Evolutionary conservation across 2,113 vertebrate genomes (phyloP), one percentile per base, ranked within the genome.

Genomic region (Toxotes chatareus): DNA sequence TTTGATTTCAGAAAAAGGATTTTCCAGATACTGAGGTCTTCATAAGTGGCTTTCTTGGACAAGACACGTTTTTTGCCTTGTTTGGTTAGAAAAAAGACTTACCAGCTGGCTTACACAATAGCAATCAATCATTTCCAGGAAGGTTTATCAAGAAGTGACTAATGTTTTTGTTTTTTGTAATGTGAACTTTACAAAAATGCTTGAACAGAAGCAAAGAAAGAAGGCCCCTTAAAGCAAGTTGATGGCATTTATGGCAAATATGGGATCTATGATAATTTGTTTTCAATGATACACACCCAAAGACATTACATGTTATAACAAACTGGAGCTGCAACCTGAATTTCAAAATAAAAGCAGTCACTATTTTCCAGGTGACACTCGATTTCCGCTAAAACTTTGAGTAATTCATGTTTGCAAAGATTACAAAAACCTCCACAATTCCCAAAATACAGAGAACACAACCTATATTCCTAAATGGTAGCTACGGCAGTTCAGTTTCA

Each of bases 311-410:
- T 23, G 19, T 34, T n/a, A 61, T 23, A 53, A 38, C 23, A 6
- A 10, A 38, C 4, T 40, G 66, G 23, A 44, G 51, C 55, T 46
- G 27, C 1, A 8, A 21, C 11, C 13, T 68, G 4, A 27, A 63
- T 73, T 53, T 83, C 16, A 62, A 56, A 49, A 73, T 40, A 66
- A 72, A 70, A 53, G 14, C 9, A 2, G 9, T 32, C 64, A n/a
- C 13, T 73, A 31, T n/a, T 71, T 71, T 38, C 4, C 17, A 2
- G 9, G 17, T 14, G 17, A 23, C 19, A 42, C 13, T 60, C 11
- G 11, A 36, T 36, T 36, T 66, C n/a, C 47, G 49, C 13, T 7
- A 42, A 49, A 73, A 61, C 21, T 12, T 7, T 4, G 9, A 49
- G 17, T n/a, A 51, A n/a, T 0, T 32, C 3, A 23, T 69, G 57